Percentiles rank a stretch among this genome's conserved stretches.
Conservation (phyloP, 2,797 vertebrate species). For the Glossophaga mutica region DNA sequence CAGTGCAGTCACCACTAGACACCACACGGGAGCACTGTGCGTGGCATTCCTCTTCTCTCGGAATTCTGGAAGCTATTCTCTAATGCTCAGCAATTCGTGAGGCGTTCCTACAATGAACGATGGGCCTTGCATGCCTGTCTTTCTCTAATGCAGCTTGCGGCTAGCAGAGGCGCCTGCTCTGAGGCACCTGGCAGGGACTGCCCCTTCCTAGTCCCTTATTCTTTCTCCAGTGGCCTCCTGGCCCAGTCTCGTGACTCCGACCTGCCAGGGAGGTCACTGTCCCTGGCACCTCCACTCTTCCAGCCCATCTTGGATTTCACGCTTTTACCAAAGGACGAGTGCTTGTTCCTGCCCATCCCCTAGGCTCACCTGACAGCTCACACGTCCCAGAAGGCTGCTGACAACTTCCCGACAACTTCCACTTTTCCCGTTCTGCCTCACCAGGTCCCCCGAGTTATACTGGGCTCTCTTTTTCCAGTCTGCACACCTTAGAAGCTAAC, state of each 20-base stretch:
- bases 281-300: not conserved
- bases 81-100: too few species aligned
- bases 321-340: not conserved
- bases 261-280: not conserved
- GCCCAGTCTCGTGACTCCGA: not conserved
- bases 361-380: not conserved
- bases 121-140: not conserved
- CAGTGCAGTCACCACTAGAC: rapidly evolving
- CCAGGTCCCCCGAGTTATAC: not conserved
- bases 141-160: not conserved
- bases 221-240: not conserved
- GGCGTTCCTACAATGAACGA: rapidly evolving
- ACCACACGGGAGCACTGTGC: rapidly evolving
- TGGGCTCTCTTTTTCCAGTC: not conserved
- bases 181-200: rapidly evolving
- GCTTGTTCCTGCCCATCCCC: not conserved
- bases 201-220: not conserved
- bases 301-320: not conserved
- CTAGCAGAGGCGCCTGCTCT: not conserved
- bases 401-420: not conserved
- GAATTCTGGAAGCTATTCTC: not conserved
- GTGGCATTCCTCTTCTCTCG: not conserved
- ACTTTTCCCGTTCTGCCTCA: not conserved
- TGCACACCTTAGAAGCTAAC: not conserved
- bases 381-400: rapidly evolving